Evolutionary conservation across 37 sponge, comb jelly and placozoan genomes (phyloP), one percentile per base, ranked within the genome.

Genomic region (Haliclona indistincta): DNA sequence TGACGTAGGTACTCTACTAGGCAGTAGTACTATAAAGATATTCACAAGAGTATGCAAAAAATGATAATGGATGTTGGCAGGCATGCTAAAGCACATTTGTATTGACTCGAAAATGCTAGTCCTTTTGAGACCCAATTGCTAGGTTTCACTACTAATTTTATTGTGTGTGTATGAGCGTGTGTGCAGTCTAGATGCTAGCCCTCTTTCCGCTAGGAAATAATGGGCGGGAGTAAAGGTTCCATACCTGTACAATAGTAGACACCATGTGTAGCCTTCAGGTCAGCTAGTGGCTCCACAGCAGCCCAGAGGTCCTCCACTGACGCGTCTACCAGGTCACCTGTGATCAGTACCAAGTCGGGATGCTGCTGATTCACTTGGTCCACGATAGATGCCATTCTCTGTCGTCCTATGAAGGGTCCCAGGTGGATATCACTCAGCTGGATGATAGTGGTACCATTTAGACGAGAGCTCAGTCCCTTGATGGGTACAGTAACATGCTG

Each of bases 381-480:
- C n/a, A 96, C 85, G 13, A 92, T 38, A n/a, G 40, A 22, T 4
- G 55, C 53, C 60, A 96, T 62, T 33, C 54, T 67, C 0, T 30
- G 38, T 34, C 64, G 60, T 5, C 96, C 96, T 36, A 70, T 86
- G 38, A 74, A 87, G 3, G 93, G 90, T 6, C 96, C 96, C 43
- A 96, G 55, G 58, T 96, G 96, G 30, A 96, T 86, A 58, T 96
- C 96, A 53, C 90, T 89, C 8, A 96, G 26, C 35, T 96, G 96
- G 7, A 84, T 84, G 22, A 96, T 63, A 2, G 86, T 88, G 13
- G 73, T 75, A 4, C 94, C 94, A 55, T 88, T 81, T 25, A 85
- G 61, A 4, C 47, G 30, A 23, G 35, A 56, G 23, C 60, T 23
- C 33, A 90, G 82, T 22, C 91, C 86, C 36, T 56, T 77, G 38